Conservation (phyloP, 2,113 vertebrate genomes). For the Bagarius yarrelli region DNA sequence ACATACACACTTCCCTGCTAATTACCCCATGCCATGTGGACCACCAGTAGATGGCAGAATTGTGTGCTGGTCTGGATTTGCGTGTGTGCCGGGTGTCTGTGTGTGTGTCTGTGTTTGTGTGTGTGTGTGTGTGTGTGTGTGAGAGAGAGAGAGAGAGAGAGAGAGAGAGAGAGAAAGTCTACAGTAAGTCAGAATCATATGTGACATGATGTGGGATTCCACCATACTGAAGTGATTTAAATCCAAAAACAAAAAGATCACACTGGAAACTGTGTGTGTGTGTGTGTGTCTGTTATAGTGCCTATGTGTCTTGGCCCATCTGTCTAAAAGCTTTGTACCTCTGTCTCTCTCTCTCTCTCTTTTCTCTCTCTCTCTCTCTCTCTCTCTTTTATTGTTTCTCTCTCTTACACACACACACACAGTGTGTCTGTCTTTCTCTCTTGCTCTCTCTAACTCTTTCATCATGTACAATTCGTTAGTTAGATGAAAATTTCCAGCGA, state of each 20-base stretch:
- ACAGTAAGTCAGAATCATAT: no score
- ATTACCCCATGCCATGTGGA: background rate
- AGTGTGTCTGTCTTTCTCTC: background rate
- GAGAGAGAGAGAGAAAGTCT: background rate
- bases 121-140: slow-evolving; percentile 2
- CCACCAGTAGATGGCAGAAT: slow-evolving; percentile 48
- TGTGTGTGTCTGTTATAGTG: background rate
- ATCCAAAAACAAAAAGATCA: slow-evolving; percentile 9
- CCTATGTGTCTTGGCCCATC: no score
- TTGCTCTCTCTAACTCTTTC: background rate
- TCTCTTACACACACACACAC: no score
- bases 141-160: background rate
- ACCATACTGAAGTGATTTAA: background rate
- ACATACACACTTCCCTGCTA: background rate
- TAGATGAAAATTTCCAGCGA: background rate
- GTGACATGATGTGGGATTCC: slow-evolving; percentile 1
- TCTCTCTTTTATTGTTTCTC: background rate
- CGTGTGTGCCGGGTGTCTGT: background rate
- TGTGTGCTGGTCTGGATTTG: slow-evolving; percentile 12
- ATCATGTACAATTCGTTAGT: background rate
- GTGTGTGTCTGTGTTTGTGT: background rate
- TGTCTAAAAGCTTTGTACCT: no score
- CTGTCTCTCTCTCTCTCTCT: background rate
- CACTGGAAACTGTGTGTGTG: background rate
- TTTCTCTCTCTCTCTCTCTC: background rate